These are phyloP conservation scores for Elachura formosa DNA, from an alignment of 2,113 vertebrate species.

Conservation along the genomic window DNA sequence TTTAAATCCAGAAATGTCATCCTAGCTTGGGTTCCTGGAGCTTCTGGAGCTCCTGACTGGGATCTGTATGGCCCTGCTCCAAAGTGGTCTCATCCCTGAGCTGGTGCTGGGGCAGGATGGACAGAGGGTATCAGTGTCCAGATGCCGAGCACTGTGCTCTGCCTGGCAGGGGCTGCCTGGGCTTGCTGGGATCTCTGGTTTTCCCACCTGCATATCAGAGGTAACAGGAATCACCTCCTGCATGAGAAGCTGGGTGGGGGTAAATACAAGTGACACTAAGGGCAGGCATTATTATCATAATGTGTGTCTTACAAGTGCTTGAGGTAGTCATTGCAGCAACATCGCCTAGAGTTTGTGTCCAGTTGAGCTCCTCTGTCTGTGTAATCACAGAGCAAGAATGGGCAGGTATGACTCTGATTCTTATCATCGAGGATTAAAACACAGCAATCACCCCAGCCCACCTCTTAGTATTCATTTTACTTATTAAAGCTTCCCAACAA, in stretches of 20 bases:
- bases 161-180: background rate
- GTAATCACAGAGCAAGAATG: constrained; percentile 54
- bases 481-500: constrained; percentile 69
- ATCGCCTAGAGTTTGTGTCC: constrained; percentile 62
- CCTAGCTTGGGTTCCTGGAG: background rate
- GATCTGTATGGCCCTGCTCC: background rate
- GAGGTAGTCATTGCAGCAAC: constrained; percentile 10
- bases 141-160: background rate
- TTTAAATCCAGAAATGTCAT: background rate
- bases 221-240: background rate
- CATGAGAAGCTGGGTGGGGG: background rate
- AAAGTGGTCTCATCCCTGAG: accelerated
- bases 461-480: constrained; percentile 71
- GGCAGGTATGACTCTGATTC: constrained; percentile 63
- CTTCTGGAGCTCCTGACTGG: background rate
- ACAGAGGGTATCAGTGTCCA: background rate
- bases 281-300: background rate
- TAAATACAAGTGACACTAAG: background rate
- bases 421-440: constrained; percentile 62
- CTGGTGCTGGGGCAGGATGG: background rate
- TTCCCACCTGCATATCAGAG: background rate
- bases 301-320: background rate
- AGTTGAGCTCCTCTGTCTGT: constrained; percentile 44
- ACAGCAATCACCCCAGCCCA: constrained; percentile 52
- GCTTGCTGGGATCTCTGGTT: background rate